Conservation (phyloP, 2,888 invertebrate species). For the Rhaphigaster nebulosa region DNA sequence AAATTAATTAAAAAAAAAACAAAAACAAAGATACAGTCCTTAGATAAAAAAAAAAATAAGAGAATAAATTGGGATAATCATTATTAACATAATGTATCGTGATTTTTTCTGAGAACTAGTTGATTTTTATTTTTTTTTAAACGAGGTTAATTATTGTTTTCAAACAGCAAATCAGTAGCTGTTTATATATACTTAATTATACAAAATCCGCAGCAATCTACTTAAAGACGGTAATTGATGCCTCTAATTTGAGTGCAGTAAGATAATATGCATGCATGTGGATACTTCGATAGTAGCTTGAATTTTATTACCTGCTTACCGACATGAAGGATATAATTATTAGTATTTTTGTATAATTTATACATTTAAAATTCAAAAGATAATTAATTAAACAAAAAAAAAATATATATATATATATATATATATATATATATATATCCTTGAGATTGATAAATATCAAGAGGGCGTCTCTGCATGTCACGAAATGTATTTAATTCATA, state of each 20-base stretch:
- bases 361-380: background rate
- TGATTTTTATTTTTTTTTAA: background rate
- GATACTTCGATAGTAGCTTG: background rate
- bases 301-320: background rate
- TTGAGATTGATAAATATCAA: background rate
- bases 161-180: background rate
- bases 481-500: constrained; percentile 6
- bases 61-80: background rate
- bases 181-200: background rate
- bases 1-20: too few species aligned
- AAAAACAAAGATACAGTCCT: background rate
- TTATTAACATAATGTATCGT: background rate
- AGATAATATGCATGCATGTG: background rate
- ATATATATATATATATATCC: too few species aligned
- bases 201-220: background rate
- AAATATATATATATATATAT: too few species aligned
- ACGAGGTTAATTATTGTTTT: background rate
- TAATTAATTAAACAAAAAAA: background rate
- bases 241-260: background rate
- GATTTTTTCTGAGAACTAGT: background rate
- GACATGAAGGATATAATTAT: background rate
- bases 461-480: background rate
- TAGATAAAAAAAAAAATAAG: background rate
- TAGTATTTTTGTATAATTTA: background rate
- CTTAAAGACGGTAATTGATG: background rate